These are phyloP conservation scores for Ascidia mentula DNA, from an alignment of 23 tunicate species.

Conservation along the genomic window DNA sequence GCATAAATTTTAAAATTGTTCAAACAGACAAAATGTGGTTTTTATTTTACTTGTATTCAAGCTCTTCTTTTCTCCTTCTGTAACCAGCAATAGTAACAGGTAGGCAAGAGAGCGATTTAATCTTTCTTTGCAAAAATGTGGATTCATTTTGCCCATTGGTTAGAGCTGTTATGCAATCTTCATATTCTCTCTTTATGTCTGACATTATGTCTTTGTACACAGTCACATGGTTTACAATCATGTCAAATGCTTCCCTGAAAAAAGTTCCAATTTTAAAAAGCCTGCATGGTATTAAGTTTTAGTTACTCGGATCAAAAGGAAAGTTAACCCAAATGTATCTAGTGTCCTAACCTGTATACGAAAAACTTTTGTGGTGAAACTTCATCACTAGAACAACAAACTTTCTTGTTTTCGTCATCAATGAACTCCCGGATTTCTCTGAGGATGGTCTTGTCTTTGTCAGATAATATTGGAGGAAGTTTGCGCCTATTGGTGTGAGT, in stretches of 20 bases:
- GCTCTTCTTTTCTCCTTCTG: slow-evolving; percentile 59
- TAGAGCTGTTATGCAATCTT: slow-evolving; percentile 65
- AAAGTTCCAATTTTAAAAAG: neutral
- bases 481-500: slow-evolving; percentile 4
- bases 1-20: neutral
- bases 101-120: slow-evolving; percentile 46
- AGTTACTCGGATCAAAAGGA: neutral
- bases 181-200: slow-evolving; percentile 88
- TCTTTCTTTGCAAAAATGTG: slow-evolving; percentile 52
- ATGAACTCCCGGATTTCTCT: slow-evolving; percentile 45
- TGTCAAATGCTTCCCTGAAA: slow-evolving; percentile 70
- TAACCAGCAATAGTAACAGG: slow-evolving; percentile 75
- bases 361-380: slow-evolving; percentile 38
- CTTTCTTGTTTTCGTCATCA: slow-evolving; percentile 42
- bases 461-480: slow-evolving; percentile 70
- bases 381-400: slow-evolving; percentile 24
- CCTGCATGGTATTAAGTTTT: too few relatives aligned
- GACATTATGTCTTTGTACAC: slow-evolving; percentile 79
- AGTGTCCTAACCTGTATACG: slow-evolving; percentile 54
- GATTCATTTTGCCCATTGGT: slow-evolving; percentile 62
- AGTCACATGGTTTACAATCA: slow-evolving; percentile 53
- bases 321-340: too few relatives aligned
- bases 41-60: slow-evolving; percentile 57
- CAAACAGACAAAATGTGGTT: neutral
- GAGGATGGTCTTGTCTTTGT: slow-evolving; percentile 43